Conservation (phyloP, 2,113 vertebrate genomes). For the Callorhinus ursinus region DNA sequence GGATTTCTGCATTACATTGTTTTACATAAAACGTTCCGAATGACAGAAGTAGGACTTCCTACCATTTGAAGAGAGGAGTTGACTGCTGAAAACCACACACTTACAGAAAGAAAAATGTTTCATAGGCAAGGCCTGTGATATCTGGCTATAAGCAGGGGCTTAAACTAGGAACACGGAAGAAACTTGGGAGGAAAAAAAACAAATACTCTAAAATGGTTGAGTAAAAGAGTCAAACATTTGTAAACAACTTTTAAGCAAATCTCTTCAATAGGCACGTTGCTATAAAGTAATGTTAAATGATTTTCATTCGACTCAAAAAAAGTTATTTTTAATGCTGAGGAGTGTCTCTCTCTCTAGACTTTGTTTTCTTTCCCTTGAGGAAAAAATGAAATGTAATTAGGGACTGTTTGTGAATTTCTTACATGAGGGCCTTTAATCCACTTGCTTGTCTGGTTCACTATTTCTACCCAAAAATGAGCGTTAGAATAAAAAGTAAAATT, state of each 20-base stretch:
- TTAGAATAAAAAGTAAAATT: neutral
- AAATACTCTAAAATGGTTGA: slow-evolving; percentile 70
- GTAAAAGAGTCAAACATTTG: slow-evolving; percentile 76
- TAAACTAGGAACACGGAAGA: slow-evolving; percentile 69
- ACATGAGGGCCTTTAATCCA: neutral
- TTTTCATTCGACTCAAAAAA: slow-evolving; percentile 71
- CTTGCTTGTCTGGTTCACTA: neutral
- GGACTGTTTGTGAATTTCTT: neutral
- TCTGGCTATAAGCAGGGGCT: slow-evolving; percentile 53
- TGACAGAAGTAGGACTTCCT: slow-evolving; percentile 65
- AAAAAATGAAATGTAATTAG: slow-evolving; percentile 28
- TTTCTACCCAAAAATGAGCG: neutral
- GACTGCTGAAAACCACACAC: slow-evolving; percentile 64
- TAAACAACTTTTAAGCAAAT: slow-evolving; percentile 79
- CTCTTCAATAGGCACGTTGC: slow-evolving; percentile 67
- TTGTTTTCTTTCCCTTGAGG: slow-evolving; percentile 47
- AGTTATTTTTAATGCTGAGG: neutral
- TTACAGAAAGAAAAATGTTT: slow-evolving; percentile 51
- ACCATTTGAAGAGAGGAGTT: slow-evolving; percentile 28
- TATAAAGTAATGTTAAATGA: slow-evolving; percentile 59
- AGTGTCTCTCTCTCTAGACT: slow-evolving; percentile 7
- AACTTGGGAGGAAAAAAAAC: slow-evolving; percentile 67
- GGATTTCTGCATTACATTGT: slow-evolving; percentile 79
- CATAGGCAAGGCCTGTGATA: slow-evolving; percentile 66
- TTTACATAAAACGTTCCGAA: slow-evolving; percentile 81